phyloP scores from a whole-genome alignment of 2,888 invertebrate species.

The Agrypnus murinus region DNA sequence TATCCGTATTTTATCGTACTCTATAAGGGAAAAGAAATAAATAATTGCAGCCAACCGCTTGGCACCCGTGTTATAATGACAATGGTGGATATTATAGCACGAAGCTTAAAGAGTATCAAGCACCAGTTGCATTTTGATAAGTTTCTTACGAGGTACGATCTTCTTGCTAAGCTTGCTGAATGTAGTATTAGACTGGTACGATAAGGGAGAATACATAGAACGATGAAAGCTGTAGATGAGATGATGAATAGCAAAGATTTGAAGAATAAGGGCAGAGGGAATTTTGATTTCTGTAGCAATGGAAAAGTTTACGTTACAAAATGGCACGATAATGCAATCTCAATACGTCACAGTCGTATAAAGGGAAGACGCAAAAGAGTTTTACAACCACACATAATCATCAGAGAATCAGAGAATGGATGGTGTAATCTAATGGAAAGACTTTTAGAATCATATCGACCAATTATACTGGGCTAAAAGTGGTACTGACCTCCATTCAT shows the following conservation, averaged over 20 bases:
- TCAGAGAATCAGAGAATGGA: too few relatives aligned
- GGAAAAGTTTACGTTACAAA: neutral
- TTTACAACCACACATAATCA: neutral
- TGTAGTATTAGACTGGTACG: neutral
- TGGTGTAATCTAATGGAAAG: neutral
- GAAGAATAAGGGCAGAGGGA: neutral
- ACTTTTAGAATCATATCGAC: neutral
- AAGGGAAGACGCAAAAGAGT: neutral
- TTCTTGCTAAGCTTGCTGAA: neutral
- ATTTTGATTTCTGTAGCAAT: too few relatives aligned
- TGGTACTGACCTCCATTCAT: neutral
- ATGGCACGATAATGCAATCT: conserved; percentile 7
- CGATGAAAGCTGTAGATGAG: neutral
- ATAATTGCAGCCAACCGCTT: neutral
- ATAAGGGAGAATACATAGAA: neutral
- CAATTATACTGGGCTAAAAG: neutral
- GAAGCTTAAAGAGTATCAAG: neutral
- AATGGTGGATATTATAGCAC: neutral
- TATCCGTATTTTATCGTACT: neutral
- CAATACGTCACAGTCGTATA: neutral
- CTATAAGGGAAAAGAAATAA: neutral
- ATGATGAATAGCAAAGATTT: neutral
- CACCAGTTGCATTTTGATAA: neutral
- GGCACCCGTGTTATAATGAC: neutral
- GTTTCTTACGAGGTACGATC: neutral